Evolutionary conservation across 2,888 invertebrate species (phyloP).

Genomic region (Notodonta ziczac): DNA sequence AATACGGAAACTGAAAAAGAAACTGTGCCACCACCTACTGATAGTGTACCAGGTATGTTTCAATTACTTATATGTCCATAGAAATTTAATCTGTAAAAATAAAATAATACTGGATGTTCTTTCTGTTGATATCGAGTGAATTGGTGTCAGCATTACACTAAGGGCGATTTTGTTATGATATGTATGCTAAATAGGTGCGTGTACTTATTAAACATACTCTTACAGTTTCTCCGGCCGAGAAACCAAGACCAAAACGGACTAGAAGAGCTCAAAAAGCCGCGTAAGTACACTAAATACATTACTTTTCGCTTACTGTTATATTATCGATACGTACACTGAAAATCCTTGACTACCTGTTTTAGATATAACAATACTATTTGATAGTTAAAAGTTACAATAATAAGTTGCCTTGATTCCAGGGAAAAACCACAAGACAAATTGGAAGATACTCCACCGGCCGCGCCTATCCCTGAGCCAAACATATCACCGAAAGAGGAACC

Average conservation of each 20-base stretch:
- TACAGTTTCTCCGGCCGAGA: constrained; percentile 65
- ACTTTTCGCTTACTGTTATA: background rate
- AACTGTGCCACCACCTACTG: constrained; percentile 32
- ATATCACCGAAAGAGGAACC: constrained; percentile 54
- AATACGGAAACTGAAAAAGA: constrained; percentile 45
- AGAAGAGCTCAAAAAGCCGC: constrained; percentile 62
- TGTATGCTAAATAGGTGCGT: no score
- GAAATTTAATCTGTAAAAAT: no score
- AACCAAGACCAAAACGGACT: constrained; percentile 71
- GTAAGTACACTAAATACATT: constrained; percentile 57
- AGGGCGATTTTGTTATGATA: no score
- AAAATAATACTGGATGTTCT: no score
- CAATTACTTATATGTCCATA: background rate
- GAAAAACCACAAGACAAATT: constrained; percentile 50
- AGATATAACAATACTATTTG: no score
- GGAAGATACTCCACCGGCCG: constrained; percentile 24
- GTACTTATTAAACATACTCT: no score
- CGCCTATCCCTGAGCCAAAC: constrained; percentile 18
- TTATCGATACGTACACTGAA: background rate
- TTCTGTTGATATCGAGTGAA: no score
- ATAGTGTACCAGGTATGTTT: constrained; percentile 50
- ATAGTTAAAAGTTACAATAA: no score
- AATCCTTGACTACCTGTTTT: no score
- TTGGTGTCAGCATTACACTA: no score
- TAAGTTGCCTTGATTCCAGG: constrained; percentile 37